Percentiles rank a stretch among this genome's conserved stretches.
These are phyloP conservation scores for Ceuthmochares aereus DNA, from an alignment of 2,113 vertebrate species.

Conservation along the genomic window DNA sequence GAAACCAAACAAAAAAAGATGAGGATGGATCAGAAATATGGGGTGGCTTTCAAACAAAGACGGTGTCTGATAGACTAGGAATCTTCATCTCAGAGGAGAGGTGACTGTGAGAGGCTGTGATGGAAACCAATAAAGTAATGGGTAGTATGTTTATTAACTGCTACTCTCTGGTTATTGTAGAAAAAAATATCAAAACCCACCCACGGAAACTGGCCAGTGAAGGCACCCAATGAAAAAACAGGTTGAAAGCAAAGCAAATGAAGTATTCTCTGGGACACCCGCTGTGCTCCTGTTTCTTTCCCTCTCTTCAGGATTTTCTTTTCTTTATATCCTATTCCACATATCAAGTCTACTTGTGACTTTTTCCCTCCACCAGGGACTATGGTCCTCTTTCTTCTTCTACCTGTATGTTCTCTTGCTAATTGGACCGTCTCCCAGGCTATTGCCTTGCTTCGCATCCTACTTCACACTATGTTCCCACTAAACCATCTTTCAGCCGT, in stretches of 20 bases:
- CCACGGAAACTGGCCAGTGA: not conserved
- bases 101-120: not conserved
- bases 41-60: not conserved
- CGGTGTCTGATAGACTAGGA: not conserved
- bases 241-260: not conserved
- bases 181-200: not conserved
- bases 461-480: not conserved
- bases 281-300: not conserved
- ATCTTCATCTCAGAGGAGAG: not conserved
- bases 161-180: not conserved
- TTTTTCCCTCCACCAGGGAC: not conserved
- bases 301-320: rapidly evolving
- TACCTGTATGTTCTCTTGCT: not conserved
- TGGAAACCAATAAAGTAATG: not conserved
- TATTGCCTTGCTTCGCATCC: not conserved
- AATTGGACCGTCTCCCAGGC: not conserved
- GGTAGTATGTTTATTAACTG: not conserved
- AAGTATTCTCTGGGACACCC: not conserved
- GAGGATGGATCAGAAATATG: not conserved
- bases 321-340: not conserved
- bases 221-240: not conserved
- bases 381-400: not conserved
- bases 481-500: not conserved
- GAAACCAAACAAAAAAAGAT: not conserved
- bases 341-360: not conserved